Evolutionary conservation across 64 coral and sea anemone species (phyloP).

Genomic region (Porites australiensis): DNA sequence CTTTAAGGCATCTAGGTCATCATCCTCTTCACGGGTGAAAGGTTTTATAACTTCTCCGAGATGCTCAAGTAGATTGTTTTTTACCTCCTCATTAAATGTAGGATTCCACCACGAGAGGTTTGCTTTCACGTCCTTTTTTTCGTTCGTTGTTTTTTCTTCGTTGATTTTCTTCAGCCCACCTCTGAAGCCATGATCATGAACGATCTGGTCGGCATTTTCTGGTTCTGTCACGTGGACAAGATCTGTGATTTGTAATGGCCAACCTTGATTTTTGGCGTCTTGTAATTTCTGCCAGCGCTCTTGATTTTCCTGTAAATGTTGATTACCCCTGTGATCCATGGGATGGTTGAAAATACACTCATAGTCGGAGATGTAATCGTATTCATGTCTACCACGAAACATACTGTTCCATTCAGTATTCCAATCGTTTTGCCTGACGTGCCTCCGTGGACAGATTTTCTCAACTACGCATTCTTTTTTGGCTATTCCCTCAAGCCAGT

Average conservation of each 20-base stretch:
- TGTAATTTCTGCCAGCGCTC: not conserved
- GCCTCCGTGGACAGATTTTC: constrained; percentile 1
- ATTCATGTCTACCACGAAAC: too few relatives aligned
- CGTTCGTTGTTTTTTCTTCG: not conserved
- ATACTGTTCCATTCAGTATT: not conserved
- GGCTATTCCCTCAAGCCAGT: not conserved
- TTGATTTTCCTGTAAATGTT: not conserved
- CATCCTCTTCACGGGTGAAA: not conserved
- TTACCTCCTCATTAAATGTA: not conserved
- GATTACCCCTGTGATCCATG: not conserved
- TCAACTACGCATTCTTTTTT: not conserved
- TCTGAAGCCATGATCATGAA: not conserved
- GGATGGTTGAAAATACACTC: constrained; percentile 19
- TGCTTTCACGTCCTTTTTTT: not conserved
- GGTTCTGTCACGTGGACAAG: not conserved
- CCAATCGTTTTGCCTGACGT: not conserved
- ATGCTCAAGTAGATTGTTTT: not conserved
- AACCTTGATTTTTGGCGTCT: not conserved
- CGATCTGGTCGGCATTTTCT: not conserved
- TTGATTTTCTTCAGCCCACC: constrained; percentile 2
- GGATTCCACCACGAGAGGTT: constrained; percentile 26
- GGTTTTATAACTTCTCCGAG: not conserved
- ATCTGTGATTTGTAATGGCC: not conserved
- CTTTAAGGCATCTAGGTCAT: not conserved
- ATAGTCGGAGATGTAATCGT: constrained; percentile 2